Base-by-base conservation (phyloP, 1,140 invertebrate species). In the Formica selysi region DNA sequence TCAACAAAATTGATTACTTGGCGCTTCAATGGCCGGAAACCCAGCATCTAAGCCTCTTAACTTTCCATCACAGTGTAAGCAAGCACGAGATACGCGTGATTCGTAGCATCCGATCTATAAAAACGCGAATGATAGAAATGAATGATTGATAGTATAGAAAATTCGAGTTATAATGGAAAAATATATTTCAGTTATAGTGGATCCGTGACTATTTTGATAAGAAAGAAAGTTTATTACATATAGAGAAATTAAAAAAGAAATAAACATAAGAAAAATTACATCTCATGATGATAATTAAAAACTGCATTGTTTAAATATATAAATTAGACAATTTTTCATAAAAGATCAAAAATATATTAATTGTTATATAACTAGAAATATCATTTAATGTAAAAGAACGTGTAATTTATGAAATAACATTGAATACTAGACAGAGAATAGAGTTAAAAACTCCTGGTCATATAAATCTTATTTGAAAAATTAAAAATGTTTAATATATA, bases 1-100 rank as follows among this genome's bases (percentile, higher is more conserved):
- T 91, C 90, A 89, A 87, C 67, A 91, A 91, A 91, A 90, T 91
- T 91, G 91, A 91, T 91, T 91, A 91, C 89, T 91, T 81, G 76
- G 85, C 84, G 76, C 83, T 86, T 73, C 76, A 64, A 78, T 54
- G 59, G 71, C 81, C 78, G 80, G 73, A 54, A 91, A 79, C 13
- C 38, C 51, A 71, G 67, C 78, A 81, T 73, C 67, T 68, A 61
- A 89, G 86, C 70, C 91, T 90, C 89, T 91, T 90, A 89, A 91
- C 86, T 91, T 89, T 84, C 80, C 83, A 68, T 79, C 89, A 86
- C 85, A 84, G 85, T 89, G 91, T 91, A 91, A 91, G 91, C 91
- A 91, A 87, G 64, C 70, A 59, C 74, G 16, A 59, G 41, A 57
- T 59, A 41, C 71, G 85, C 73, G 59, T 78, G 48, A 67, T 48